Conservation (phyloP, 1,140 invertebrate genomes). For the Bathynomus jamesi region DNA sequence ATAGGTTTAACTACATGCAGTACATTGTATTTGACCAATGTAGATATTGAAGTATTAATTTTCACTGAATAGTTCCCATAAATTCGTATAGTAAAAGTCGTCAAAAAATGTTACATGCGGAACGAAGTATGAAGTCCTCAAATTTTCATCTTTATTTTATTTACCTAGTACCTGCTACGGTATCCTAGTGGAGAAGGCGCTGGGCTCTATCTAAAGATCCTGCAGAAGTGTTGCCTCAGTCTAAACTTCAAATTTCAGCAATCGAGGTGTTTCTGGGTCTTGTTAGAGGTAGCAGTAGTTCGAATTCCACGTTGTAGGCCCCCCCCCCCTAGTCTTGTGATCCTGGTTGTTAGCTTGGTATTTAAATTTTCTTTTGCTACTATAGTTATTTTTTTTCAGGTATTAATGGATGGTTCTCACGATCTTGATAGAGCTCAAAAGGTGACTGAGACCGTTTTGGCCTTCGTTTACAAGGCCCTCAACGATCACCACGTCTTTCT, state of each 20-base stretch:
- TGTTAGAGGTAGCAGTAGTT: not conserved
- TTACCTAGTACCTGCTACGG: no score
- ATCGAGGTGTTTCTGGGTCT: not conserved
- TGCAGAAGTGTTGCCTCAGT: no score
- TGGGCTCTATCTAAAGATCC: no score
- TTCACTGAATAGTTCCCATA: not conserved
- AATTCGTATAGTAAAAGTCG: not conserved
- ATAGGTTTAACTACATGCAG: no score
- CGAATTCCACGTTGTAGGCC: no score
- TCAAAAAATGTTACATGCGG: not conserved
- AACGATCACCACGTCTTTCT: conserved; percentile 94
- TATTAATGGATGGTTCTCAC: conserved; percentile 80
- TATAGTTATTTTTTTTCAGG: conserved; percentile 38
- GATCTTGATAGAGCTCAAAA: conserved; percentile 86
- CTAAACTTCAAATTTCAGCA: not conserved
- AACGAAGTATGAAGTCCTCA: not conserved
- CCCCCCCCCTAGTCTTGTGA: no score
- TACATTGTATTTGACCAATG: not conserved
- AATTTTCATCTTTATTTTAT: no score
- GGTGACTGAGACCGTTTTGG: conserved; percentile 91
- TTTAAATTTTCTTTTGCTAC: not conserved
- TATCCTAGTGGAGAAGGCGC: no score
- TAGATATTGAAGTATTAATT: not conserved
- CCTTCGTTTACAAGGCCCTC: conserved; percentile 93
- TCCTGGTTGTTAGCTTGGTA: no score